These are phyloP conservation scores for Frieseomelitta varia DNA, from an alignment of 1,140 invertebrate genomes.

Conservation along the genomic window DNA sequence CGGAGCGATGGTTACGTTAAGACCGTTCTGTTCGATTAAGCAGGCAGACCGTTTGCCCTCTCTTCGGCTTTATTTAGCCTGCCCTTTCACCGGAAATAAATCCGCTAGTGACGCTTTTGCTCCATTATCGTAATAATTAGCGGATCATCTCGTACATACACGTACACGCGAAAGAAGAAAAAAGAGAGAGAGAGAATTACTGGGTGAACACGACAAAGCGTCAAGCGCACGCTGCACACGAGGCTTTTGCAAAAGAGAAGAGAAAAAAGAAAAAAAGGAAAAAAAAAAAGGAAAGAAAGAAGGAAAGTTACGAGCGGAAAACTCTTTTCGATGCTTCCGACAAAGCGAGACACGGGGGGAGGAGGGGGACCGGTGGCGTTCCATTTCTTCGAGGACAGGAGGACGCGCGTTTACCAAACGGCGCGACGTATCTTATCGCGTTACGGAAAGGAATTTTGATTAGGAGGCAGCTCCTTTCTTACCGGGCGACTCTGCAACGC, in stretches of 20 bases:
- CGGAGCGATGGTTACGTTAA: background rate
- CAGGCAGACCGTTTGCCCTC: background rate
- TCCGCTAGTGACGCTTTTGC: background rate
- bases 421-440: constrained; percentile 60
- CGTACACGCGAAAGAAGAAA: background rate
- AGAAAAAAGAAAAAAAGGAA: background rate
- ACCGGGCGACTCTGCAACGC: constrained; percentile 6
- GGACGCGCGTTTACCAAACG: constrained; percentile 40
- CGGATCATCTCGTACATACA: background rate
- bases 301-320: too few relatives aligned
- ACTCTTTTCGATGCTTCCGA: constrained; percentile 1
- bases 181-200: background rate
- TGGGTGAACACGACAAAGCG: background rate
- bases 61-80: background rate
- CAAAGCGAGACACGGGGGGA: constrained; percentile 12
- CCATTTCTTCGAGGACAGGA: constrained; percentile 1
- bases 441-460: constrained; percentile 63
- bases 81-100: constrained; percentile 1
- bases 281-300: too few relatives aligned
- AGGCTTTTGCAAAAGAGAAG: background rate
- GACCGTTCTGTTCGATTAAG: constrained; percentile 22
- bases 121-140: background rate
- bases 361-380: background rate
- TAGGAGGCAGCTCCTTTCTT: constrained; percentile 51
- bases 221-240: background rate